These are phyloP conservation scores for Leptothorax acervorum DNA, from an alignment of 2,888 invertebrate genomes.

Conservation along the genomic window DNA sequence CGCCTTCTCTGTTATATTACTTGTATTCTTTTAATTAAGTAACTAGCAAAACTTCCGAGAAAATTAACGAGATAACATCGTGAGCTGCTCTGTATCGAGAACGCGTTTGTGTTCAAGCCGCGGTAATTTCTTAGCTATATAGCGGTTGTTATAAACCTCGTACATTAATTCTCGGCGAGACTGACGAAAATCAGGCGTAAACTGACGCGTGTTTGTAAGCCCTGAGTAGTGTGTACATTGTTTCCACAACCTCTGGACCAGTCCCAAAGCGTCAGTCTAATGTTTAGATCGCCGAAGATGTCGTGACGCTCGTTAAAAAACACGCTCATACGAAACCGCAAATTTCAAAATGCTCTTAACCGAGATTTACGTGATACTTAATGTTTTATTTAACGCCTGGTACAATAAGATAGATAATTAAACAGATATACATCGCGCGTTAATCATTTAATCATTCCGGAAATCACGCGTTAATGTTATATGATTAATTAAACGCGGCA, in stretches of 20 bases:
- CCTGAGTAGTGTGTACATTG: conserved; percentile 55
- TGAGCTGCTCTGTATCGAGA: background rate
- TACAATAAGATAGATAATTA: background rate
- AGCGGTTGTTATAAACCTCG: conserved; percentile 33
- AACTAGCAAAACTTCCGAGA: background rate
- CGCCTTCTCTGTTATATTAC: background rate
- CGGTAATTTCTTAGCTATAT: conserved; percentile 5
- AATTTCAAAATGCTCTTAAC: conserved; percentile 19
- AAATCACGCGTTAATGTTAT: conserved; percentile 20
- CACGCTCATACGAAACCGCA: background rate
- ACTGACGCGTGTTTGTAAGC: conserved; percentile 64
- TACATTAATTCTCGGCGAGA: conserved; percentile 46
- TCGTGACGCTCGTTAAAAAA: conserved; percentile 25
- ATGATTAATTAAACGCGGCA: conserved; percentile 55
- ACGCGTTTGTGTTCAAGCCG: background rate
- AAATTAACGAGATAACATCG: background rate
- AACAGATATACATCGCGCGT: background rate
- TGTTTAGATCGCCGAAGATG: conserved; percentile 62
- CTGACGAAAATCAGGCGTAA: conserved; percentile 68
- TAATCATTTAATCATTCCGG: background rate
- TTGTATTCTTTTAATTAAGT: background rate
- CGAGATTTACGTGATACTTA: background rate
- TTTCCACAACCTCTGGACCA: conserved; percentile 68
- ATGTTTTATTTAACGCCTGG: background rate
- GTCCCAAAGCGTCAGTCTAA: conserved; percentile 62